phyloP scores from a whole-genome alignment of 2,113 vertebrate species.

The Antennarius striatus region DNA sequence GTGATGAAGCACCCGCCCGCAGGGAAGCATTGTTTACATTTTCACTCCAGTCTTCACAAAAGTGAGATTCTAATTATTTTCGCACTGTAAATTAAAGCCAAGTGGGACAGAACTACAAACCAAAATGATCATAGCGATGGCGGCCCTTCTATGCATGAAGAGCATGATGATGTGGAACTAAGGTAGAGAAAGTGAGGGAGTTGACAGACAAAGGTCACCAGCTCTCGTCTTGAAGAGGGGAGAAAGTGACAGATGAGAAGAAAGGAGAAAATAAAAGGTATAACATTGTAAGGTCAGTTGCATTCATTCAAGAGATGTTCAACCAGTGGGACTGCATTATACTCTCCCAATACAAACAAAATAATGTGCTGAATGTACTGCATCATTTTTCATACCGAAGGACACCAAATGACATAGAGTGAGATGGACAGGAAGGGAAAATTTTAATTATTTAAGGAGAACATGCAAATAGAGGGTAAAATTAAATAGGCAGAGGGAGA shows the following conservation, averaged over 20 bases:
- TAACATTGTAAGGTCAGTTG: constrained; percentile 35
- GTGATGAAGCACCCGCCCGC: constrained; percentile 99
- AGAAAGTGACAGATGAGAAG: neutral
- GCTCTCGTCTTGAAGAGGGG: constrained; percentile 49
- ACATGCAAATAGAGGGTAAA: constrained; percentile 75
- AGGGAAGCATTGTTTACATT: constrained; percentile 99
- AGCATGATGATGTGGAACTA: constrained; percentile 10
- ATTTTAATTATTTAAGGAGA: constrained; percentile 75
- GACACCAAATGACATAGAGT: constrained; percentile 25
- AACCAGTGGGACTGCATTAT: constrained; percentile 71
- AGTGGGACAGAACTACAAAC: constrained; percentile 86
- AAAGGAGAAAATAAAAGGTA: constrained; percentile 3
- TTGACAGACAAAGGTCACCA: constrained; percentile 55
- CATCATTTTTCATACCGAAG: constrained; percentile 76
- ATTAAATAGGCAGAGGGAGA: constrained; percentile 66
- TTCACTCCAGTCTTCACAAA: constrained; percentile 98
- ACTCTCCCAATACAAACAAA: constrained; percentile 75
- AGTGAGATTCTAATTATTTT: constrained; percentile 99
- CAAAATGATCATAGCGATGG: constrained; percentile 71
- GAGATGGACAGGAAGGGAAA: constrained; percentile 9
- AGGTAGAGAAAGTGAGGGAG: constrained; percentile 22
- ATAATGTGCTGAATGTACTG: constrained; percentile 74
- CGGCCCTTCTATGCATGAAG: constrained; percentile 34
- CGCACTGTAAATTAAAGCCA: constrained; percentile 99
- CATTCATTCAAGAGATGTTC: constrained; percentile 66